A percentile compares a stretch with the other conserved stretches of the same genome.
These are phyloP conservation scores for Pemphigus obesinymphae DNA, from an alignment of 1,140 invertebrate species.

Conservation along the genomic window DNA sequence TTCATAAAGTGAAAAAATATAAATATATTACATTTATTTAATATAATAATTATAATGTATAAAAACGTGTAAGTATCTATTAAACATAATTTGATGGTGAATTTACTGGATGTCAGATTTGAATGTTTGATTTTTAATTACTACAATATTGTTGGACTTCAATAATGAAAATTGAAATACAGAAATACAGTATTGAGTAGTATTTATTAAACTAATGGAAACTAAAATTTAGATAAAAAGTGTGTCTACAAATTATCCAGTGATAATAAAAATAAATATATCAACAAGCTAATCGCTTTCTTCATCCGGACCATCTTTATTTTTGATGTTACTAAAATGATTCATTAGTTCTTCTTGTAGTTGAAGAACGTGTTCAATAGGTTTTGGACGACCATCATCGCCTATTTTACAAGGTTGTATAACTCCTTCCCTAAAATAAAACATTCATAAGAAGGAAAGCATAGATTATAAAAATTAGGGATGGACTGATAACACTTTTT, in stretches of 20 bases:
- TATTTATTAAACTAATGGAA: neutral
- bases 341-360: constrained; percentile 57
- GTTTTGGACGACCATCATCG: constrained; percentile 82
- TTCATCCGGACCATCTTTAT: constrained; percentile 3
- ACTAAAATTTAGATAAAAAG: neutral
- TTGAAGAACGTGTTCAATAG: constrained; percentile 85
- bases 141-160: neutral
- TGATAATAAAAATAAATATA: neutral
- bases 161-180: neutral
- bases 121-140: neutral
- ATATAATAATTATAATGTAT: neutral
- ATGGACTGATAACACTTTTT: too few species aligned
- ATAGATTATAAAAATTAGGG: too few species aligned
- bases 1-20: neutral
- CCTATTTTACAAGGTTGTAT: constrained; percentile 86
- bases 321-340: constrained; percentile 32
- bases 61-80: too few species aligned
- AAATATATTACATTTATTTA: neutral
- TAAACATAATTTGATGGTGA: too few species aligned
- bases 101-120: neutral
- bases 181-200: neutral
- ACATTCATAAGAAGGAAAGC: neutral
- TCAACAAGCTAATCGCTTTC: neutral
- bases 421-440: constrained; percentile 62
- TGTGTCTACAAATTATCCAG: neutral